A percentile compares a stretch with the other conserved stretches of the same genome.
Conservation (phyloP, 53 echinoderm and acorn worm genomes). For the Echinarachnius parma region DNA sequence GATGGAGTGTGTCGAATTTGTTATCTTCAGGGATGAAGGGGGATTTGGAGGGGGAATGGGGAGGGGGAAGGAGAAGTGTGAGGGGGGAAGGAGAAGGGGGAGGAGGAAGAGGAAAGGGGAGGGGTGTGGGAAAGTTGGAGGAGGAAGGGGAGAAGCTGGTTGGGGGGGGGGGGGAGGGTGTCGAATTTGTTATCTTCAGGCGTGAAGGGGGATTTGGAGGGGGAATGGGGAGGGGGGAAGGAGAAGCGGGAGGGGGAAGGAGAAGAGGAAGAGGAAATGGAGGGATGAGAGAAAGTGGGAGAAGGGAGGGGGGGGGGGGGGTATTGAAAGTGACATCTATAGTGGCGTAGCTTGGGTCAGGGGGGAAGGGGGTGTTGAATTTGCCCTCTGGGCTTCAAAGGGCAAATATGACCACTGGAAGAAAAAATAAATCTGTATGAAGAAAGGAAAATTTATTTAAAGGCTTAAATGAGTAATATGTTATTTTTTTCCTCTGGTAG, state of each 20-base stretch:
- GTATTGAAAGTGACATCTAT: no score
- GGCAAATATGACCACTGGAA: no score
- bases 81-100: neutral
- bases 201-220: neutral
- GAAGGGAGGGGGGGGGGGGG: neutral
- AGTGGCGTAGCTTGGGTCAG: no score
- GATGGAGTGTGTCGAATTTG: neutral
- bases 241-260: neutral
- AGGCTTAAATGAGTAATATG: no score
- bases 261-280: no score
- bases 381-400: no score
- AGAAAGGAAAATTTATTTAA: no score
- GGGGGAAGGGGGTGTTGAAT: no score
- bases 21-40: no score
- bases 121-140: no score
- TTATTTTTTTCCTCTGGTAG: no score
- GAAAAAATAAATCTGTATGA: no score
- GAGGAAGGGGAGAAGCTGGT: neutral
- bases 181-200: neutral
- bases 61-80: neutral
- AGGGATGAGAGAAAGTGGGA: neutral
- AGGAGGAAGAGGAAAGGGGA: neutral
- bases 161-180: neutral
- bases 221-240: neutral
- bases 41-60: neutral